Conservation (phyloP, 2,888 invertebrate species). For the Matsumyia berberina region DNA sequence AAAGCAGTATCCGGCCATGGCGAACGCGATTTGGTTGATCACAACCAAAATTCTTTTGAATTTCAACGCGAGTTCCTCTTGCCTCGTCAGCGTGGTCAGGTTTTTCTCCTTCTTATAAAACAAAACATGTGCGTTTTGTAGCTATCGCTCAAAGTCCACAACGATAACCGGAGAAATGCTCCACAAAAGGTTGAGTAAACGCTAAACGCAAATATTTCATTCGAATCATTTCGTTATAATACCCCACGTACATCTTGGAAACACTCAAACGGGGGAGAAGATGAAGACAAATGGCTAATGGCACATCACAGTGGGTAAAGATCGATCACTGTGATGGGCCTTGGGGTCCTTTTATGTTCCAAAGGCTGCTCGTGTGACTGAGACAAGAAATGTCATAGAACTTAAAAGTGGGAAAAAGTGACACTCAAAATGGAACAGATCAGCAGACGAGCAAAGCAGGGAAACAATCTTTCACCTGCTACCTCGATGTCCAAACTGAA, state of each 20-base stretch:
- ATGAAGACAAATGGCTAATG: conserved; percentile 91
- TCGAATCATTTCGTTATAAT: conserved; percentile 88
- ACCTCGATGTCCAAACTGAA: no score
- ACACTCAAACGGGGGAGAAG: conserved; percentile 92
- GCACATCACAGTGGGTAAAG: conserved; percentile 95
- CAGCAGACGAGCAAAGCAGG: no score
- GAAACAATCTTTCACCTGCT: no score
- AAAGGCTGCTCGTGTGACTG: no score
- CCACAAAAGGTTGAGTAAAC: conserved; percentile 92
- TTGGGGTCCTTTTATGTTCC: no score
- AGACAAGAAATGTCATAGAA: conserved; percentile 91
- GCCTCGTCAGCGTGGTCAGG: conserved; percentile 84
- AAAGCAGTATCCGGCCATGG: conserved; percentile 94
- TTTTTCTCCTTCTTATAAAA: conserved; percentile 89
- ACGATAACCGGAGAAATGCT: conserved; percentile 94
- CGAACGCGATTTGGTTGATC: conserved; percentile 90
- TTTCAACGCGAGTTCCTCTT: conserved; percentile 89
- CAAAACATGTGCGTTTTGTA: conserved; percentile 94
- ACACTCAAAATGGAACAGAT: no score
- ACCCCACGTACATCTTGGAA: conserved; percentile 91
- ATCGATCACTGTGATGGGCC: conserved; percentile 93
- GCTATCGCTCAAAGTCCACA: conserved; percentile 95
- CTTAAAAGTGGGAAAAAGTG: conserved; percentile 92
- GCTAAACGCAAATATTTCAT: conserved; percentile 86
- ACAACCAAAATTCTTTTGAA: conserved; percentile 91